These are phyloP conservation scores for Brachyopa scutellaris DNA, from an alignment of 2,888 invertebrate species.

Conservation along the genomic window DNA sequence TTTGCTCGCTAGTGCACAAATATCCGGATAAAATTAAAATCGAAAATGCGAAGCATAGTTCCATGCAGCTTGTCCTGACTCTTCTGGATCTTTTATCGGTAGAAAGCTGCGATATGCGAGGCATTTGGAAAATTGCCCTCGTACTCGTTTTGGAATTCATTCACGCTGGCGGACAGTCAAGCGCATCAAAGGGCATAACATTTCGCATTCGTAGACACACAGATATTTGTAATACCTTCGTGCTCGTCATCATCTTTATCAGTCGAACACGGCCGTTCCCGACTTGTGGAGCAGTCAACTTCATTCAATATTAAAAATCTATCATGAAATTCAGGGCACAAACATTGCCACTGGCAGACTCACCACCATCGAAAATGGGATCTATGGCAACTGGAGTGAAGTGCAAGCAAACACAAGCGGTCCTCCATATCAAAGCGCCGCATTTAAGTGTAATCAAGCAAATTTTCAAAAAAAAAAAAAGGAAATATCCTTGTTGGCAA, in stretches of 20 bases:
- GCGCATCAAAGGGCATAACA: constrained; percentile 19
- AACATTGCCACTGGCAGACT: constrained; percentile 33
- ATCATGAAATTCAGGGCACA: constrained; percentile 1
- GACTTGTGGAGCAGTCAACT: constrained; percentile 26
- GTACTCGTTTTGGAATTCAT: constrained; percentile 14
- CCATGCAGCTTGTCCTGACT: background rate
- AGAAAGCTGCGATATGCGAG: background rate
- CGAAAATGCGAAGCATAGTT: constrained; percentile 43
- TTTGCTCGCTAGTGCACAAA: constrained; percentile 42
- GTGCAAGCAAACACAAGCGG: background rate
- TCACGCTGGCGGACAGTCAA: background rate
- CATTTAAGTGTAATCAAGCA: constrained; percentile 73
- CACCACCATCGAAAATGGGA: background rate
- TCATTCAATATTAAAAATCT: constrained; percentile 22
- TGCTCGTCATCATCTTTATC: constrained; percentile 37
- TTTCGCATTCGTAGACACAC: constrained; percentile 9
- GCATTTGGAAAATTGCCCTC: constrained; percentile 55
- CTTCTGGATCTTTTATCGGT: constrained; percentile 17
- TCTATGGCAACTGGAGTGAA: constrained; percentile 2
- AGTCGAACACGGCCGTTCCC: constrained; percentile 43
- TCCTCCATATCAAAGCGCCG: constrained; percentile 19
- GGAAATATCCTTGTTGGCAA: constrained; percentile 23
- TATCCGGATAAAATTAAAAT: constrained; percentile 60
- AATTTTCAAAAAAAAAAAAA: too few relatives aligned
- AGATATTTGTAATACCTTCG: too few relatives aligned